phyloP scores from a whole-genome alignment of 2,888 invertebrate genomes.

The Phyto melanocephala region DNA sequence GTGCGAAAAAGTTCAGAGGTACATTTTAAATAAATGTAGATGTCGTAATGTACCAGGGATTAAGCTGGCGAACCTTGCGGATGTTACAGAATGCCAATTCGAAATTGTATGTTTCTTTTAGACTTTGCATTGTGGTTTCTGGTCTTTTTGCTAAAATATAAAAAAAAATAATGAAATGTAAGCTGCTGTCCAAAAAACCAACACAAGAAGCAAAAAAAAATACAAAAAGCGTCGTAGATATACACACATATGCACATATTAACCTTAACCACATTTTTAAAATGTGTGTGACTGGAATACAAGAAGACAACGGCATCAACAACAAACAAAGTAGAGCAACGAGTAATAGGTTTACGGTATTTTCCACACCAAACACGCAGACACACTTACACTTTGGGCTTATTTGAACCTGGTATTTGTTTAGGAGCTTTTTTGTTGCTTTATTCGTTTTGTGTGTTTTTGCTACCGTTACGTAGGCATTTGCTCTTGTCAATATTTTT shows the following conservation, averaged over 20 bases:
- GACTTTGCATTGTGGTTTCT: slow-evolving; percentile 53
- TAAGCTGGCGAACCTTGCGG: slow-evolving; percentile 35
- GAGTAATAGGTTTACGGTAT: slow-evolving; percentile 40
- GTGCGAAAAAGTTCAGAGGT: slow-evolving; percentile 20
- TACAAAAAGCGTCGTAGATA: neutral
- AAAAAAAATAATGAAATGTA: neutral
- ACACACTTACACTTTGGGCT: neutral
- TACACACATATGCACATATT: neutral
- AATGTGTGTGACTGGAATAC: slow-evolving; percentile 57
- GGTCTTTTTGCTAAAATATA: neutral
- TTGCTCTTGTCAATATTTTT: slow-evolving; percentile 1
- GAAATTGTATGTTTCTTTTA: slow-evolving; percentile 27
- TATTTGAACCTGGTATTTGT: neutral
- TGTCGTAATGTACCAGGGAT: slow-evolving; percentile 42
- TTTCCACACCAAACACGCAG: slow-evolving; percentile 19
- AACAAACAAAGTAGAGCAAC: slow-evolving; percentile 5
- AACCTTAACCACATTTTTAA: slow-evolving; percentile 51
- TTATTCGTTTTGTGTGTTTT: neutral
- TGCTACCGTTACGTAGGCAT: neutral
- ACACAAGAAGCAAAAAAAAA: neutral
- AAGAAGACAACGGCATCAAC: neutral
- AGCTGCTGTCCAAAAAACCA: slow-evolving; percentile 46
- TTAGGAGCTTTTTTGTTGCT: neutral
- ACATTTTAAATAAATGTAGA: slow-evolving; percentile 35
- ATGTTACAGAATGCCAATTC: neutral